A percentile compares a stretch with the other conserved stretches of the same genome.
phyloP scores from a whole-genome alignment of 2,888 invertebrate genomes.

The Orthosia gracilis region DNA sequence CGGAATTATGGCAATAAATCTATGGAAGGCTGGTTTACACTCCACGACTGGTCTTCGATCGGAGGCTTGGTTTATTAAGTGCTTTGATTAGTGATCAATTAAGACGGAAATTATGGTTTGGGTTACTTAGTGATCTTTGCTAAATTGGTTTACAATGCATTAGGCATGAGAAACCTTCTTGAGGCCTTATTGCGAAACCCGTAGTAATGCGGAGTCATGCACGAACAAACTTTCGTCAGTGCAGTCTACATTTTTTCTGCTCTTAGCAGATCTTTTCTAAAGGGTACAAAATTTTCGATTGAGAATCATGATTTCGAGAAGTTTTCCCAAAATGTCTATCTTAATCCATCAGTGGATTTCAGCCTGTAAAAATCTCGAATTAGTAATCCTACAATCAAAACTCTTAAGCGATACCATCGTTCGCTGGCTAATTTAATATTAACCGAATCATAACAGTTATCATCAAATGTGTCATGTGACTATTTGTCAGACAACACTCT shows the following conservation, averaged over 20 bases:
- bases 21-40: conserved; percentile 79
- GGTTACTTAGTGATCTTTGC: background rate
- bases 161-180: background rate
- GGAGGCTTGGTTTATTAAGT: conserved; percentile 51
- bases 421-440: background rate
- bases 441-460: no score
- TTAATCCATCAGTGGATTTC: background rate
- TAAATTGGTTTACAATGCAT: background rate
- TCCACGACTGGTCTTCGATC: conserved; percentile 70
- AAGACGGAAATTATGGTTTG: conserved; percentile 26
- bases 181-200: no score
- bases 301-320: background rate
- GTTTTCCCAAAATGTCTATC: background rate
- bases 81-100: conserved; percentile 46
- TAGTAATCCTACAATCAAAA: no score
- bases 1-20: conserved; percentile 89
- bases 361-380: background rate
- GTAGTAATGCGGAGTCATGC: no score
- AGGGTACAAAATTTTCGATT: background rate
- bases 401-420: background rate
- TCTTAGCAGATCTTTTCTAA: background rate
- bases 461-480: no score
- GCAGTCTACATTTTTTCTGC: background rate
- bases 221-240: background rate
- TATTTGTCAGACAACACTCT: no score